Percentiles rank a stretch among this genome's conserved stretches.
Conservation (phyloP, 2,797 vertebrate species). For the Hydrocynus forskahlii region DNA sequence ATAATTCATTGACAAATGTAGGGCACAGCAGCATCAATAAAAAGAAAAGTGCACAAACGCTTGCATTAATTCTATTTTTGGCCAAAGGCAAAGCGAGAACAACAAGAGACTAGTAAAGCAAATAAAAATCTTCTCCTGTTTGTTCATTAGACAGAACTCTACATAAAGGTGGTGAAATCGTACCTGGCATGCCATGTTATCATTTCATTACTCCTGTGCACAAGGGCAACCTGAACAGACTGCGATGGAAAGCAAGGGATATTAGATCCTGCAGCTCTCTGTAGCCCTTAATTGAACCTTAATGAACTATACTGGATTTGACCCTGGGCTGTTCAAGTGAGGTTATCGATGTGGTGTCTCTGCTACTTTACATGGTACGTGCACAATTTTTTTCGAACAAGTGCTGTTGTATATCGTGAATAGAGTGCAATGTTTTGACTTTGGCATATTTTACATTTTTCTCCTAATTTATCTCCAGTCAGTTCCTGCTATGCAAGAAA, state of each 20-base stretch:
- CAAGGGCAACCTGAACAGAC: slow-evolving; percentile 3
- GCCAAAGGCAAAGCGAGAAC: background rate
- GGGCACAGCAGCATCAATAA: background rate
- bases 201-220: slow-evolving; percentile 5
- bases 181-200: slow-evolving; percentile 7
- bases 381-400: background rate
- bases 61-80: background rate
- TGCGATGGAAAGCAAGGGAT: background rate
- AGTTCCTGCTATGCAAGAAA: background rate
- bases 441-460: background rate
- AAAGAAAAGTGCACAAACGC: background rate
- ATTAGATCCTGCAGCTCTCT: slow-evolving; percentile 14
- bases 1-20: slow-evolving; percentile 3
- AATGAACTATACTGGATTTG: slow-evolving; percentile 25
- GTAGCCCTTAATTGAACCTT: slow-evolving; percentile 25
- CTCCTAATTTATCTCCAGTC: too few species aligned
- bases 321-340: slow-evolving; percentile 18
- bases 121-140: background rate
- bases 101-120: background rate
- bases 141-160: background rate
- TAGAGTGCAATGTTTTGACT: background rate
- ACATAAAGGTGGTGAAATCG: background rate
- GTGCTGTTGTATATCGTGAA: background rate
- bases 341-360: background rate
- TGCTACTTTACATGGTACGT: background rate